These are phyloP conservation scores for Drosophila meridionalis DNA, from an alignment of 2,888 invertebrate genomes.

Conservation along the genomic window DNA sequence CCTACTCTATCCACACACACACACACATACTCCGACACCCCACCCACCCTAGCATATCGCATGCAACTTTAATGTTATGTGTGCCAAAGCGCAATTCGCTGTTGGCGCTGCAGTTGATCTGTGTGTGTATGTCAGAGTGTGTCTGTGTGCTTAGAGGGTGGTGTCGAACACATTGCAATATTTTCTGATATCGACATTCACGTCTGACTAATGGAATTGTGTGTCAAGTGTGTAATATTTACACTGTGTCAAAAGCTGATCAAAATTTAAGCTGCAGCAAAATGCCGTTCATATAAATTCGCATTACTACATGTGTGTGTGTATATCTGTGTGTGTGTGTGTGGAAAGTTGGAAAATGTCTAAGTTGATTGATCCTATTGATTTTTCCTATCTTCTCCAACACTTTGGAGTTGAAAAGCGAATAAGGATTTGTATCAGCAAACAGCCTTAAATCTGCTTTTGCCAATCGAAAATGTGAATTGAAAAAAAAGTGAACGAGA, in stretches of 20 bases:
- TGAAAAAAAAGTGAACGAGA: not conserved
- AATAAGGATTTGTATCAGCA: conserved; percentile 39
- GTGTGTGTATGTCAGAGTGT: not conserved
- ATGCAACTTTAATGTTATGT: conserved; percentile 79
- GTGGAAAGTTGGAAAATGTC: conserved; percentile 26
- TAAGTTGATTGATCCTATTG: conserved; percentile 77
- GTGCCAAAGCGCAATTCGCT: conserved; percentile 61
- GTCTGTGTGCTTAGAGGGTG: conserved; percentile 1
- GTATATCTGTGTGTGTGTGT: conserved; percentile 4
- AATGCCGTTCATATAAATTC: conserved; percentile 65
- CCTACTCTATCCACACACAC: not conserved
- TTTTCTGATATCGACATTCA: conserved; percentile 71
- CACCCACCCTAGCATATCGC: not conserved
- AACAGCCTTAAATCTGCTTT: conserved; percentile 27
- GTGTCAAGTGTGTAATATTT: conserved; percentile 81
- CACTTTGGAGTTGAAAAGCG: conserved; percentile 27
- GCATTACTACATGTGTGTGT: conserved; percentile 26
- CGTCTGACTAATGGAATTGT: conserved; percentile 78
- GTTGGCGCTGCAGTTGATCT: conserved; percentile 30
- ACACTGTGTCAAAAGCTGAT: conserved; percentile 81
- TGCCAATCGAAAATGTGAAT: conserved; percentile 28
- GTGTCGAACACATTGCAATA: conserved; percentile 54
- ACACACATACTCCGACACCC: not conserved
- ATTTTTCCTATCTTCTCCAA: conserved; percentile 60
- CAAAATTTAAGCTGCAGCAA: conserved; percentile 75